Evolutionary conservation across 1,140 invertebrate species (phyloP), one percentile per base, ranked within the genome.

Genomic region (Halyomorpha halys): DNA sequence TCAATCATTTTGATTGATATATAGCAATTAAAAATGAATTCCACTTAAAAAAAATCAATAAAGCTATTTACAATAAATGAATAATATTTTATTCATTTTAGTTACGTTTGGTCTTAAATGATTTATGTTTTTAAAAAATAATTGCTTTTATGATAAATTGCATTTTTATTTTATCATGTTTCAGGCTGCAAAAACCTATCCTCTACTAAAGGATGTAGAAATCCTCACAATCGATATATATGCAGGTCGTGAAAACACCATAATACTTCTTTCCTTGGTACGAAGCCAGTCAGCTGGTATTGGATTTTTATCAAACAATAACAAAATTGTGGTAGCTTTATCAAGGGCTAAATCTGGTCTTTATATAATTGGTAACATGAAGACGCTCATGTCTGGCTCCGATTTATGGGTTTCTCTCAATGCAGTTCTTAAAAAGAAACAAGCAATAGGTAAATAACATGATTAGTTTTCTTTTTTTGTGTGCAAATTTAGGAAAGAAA

Each of bases 161-260:
- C 1, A 39, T 39, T 13, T 19, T 19, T 13, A n/a, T 4, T 2
- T 49, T 49, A 8, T 49, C n/a, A 8, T 18, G 1, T 49, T 49
- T 18, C 47, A 49, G 47, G 11, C 14, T 16, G 45, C 19, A 11
- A 49, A 49, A 14, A 13, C 1, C n/a, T 49, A 49, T 18, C 47
- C 47, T 11, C n/a, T 23, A 3, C 21, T 80, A 15, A 63, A 69
- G 47, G 71, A 76, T 16, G 76, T 84, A 14, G 76, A 78, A 61
- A 79, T 63, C 2, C 13, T 23, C 15, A 34, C 39, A 4, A 81
- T 93, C 3, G 91, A 94, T 72, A 91, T 89, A 72, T 92, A 82
- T 71, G 89, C 92, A 78, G 90, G 91, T 1, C 86, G 92, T 73
- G 91, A 94, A 74, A 87, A 83, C 47, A 83, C 90, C 67, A 90